These are phyloP conservation scores for Saccopteryx bilineata DNA, from an alignment of 2,113 vertebrate genomes.

Conservation along the genomic window DNA sequence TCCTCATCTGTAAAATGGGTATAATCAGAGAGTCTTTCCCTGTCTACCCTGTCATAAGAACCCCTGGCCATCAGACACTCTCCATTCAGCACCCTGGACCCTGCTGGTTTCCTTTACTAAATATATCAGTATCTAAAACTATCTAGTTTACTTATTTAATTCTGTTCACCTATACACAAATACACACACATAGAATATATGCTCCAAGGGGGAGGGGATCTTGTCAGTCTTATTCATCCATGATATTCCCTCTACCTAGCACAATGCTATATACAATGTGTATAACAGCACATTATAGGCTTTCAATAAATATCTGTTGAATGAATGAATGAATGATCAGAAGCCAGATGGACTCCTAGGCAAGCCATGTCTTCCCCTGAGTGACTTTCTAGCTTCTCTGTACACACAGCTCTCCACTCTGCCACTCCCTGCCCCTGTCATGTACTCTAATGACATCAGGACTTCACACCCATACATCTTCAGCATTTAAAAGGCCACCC, in stretches of 20 bases:
- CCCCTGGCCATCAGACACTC: neutral
- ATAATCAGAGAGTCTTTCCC: neutral
- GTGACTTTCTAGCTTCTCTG: neutral
- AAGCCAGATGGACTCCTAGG: neutral
- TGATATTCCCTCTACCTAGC: neutral
- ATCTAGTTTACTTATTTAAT: neutral
- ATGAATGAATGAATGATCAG: neutral
- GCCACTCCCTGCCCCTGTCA: neutral
- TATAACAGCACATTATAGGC: rapidly evolving
- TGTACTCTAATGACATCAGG: neutral
- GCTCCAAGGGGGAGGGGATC: neutral
- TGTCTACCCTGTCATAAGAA: neutral
- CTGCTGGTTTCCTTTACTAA: neutral
- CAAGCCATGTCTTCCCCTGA: neutral
- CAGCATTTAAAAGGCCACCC: neutral
- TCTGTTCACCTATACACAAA: neutral
- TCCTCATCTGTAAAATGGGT: neutral
- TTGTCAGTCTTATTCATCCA: neutral
- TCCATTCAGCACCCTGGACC: neutral
- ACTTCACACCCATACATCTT: neutral
- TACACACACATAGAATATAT: neutral
- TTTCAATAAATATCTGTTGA: neutral
- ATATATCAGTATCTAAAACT: neutral
- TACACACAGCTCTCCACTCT: neutral
- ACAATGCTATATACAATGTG: no score